Conservation (phyloP, 53 echinoderm and acorn worm genomes). For the Holothuria leucospilota region DNA sequence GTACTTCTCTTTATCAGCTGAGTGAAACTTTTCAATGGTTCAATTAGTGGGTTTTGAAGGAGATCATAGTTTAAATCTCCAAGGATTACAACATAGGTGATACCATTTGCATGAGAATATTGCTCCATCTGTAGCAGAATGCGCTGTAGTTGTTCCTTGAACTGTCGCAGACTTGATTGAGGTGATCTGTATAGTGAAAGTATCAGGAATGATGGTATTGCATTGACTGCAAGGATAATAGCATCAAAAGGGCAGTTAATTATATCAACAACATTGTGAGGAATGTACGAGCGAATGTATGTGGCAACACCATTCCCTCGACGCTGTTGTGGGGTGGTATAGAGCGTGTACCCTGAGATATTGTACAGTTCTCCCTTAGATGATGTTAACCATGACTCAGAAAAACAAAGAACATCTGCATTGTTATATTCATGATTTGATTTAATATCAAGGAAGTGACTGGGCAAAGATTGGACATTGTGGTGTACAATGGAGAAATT, state of each 20-base stretch:
- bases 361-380: neutral
- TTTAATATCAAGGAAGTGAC: conserved; percentile 19
- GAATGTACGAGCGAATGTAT: neutral
- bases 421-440: neutral
- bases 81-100: neutral
- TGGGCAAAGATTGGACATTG: conserved; percentile 31
- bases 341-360: neutral
- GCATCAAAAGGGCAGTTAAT: neutral
- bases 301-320: conserved; percentile 28
- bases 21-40: neutral
- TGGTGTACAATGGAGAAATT: neutral
- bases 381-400: neutral
- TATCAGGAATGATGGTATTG: neutral
- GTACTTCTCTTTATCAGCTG: conserved; percentile 25
- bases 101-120: neutral
- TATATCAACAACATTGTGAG: neutral
- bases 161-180: too few species aligned
- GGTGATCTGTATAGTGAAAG: neutral
- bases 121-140: neutral
- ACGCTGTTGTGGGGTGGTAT: neutral
- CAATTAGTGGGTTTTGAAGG: neutral
- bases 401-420: conserved; percentile 33
- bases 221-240: neutral
- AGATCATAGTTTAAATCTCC: conserved; percentile 41
- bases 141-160: neutral